Evolutionary conservation across 2,888 invertebrate species (phyloP).

Genomic region (Nomada goodeniana): DNA sequence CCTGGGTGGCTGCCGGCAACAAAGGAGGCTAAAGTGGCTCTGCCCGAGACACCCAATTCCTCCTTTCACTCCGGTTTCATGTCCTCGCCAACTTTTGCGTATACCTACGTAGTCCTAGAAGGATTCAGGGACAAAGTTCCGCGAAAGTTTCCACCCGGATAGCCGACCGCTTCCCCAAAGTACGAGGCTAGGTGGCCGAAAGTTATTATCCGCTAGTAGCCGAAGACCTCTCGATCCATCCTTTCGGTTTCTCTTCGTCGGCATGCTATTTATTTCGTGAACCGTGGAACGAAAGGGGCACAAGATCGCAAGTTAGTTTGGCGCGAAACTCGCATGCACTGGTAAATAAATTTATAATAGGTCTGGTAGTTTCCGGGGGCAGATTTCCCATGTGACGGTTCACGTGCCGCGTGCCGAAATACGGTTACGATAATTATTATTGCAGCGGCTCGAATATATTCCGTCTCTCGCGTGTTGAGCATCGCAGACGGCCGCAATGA

Average conservation of each 20-base stretch:
- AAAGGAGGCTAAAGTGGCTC: conserved; percentile 57
- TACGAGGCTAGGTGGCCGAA: conserved; percentile 62
- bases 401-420: conserved; percentile 73
- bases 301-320: neutral
- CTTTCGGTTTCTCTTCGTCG: conserved; percentile 34
- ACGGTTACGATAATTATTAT: conserved; percentile 76
- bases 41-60: conserved; percentile 49
- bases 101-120: conserved; percentile 42
- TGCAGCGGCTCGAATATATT: conserved; percentile 50
- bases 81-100: conserved; percentile 49
- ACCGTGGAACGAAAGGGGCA: neutral
- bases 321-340: conserved; percentile 34
- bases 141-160: conserved; percentile 57
- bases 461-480: conserved; percentile 44
- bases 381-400: conserved; percentile 78
- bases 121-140: conserved; percentile 61
- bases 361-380: conserved; percentile 48
- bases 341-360: conserved; percentile 73
- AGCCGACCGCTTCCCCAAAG: conserved; percentile 44
- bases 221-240: conserved; percentile 65
- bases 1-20: conserved; percentile 44
- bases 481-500: conserved; percentile 44
- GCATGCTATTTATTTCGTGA: conserved; percentile 62
- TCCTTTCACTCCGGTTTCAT: conserved; percentile 46
- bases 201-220: conserved; percentile 78